Evolutionary conservation across 1,140 invertebrate genomes (phyloP).

Genomic region (Oryzaephilus surinamensis): DNA sequence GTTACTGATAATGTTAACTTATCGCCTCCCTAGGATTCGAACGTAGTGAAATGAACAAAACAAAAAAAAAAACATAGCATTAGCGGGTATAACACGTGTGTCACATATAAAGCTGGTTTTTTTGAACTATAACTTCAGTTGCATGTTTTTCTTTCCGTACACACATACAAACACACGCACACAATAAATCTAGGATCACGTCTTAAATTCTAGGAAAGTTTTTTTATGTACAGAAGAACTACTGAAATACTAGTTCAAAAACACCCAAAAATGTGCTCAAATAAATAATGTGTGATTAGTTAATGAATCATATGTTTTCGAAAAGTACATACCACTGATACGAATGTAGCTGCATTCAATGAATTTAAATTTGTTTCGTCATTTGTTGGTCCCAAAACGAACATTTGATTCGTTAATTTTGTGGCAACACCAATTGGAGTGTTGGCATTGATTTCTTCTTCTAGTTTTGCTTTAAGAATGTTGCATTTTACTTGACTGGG

Average conservation of each 20-base stretch:
- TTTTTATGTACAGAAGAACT: too few species aligned
- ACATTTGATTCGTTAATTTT: slow-evolving; percentile 44
- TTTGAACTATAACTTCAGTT: too few species aligned
- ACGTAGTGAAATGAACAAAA: slow-evolving; percentile 10
- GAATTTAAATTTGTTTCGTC: slow-evolving; percentile 36
- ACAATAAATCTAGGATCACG: too few species aligned
- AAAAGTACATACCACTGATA: slow-evolving; percentile 56
- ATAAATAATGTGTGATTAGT: not conserved
- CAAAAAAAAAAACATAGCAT: slow-evolving; percentile 12
- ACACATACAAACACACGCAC: too few species aligned
- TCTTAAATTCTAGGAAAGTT: too few species aligned
- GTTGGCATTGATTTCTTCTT: slow-evolving; percentile 46
- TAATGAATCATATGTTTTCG: not conserved
- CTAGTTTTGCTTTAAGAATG: slow-evolving; percentile 73
- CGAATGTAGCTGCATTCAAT: slow-evolving; percentile 54
- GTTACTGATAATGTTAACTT: slow-evolving; percentile 59
- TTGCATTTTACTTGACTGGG: slow-evolving; percentile 89
- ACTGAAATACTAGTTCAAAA: slow-evolving; percentile 3
- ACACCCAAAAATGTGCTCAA: not conserved
- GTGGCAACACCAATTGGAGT: too few species aligned
- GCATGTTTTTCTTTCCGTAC: too few species aligned
- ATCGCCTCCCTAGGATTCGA: slow-evolving; percentile 52
- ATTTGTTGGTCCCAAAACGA: slow-evolving; percentile 38
- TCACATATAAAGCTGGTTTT: slow-evolving; percentile 9
- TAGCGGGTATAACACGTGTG: too few species aligned